These are phyloP conservation scores for Epsilonema sp. DNA, from an alignment of 2,888 invertebrate species.

Conservation along the genomic window DNA sequence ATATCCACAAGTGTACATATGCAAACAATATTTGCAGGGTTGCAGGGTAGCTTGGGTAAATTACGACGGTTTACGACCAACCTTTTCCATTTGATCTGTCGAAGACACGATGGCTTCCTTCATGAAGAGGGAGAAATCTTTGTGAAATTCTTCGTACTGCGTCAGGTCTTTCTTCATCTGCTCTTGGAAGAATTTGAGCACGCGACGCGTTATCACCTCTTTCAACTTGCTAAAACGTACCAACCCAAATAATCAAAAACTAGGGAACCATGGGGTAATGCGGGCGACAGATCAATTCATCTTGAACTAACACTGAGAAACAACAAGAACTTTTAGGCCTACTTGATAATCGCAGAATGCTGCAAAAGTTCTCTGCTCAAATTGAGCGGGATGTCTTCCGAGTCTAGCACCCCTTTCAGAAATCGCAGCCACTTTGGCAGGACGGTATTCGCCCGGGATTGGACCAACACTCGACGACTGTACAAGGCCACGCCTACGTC, in stretches of 20 bases:
- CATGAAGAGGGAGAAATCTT: constrained; percentile 72
- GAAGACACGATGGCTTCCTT: constrained; percentile 84
- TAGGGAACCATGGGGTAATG: too few relatives aligned
- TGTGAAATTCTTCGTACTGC: constrained; percentile 64
- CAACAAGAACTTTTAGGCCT: too few relatives aligned
- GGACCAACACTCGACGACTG: constrained; percentile 56
- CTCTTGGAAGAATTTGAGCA: constrained; percentile 62
- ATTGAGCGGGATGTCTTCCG: constrained; percentile 93
- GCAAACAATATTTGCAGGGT: too few relatives aligned
- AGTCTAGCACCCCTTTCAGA: constrained; percentile 87
- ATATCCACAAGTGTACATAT: too few relatives aligned
- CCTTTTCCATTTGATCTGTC: constrained; percentile 55
- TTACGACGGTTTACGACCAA: too few relatives aligned
- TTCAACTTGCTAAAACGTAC: constrained; percentile 48
- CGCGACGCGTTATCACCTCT: constrained; percentile 57
- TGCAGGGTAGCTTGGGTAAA: too few relatives aligned
- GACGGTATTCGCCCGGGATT: constrained; percentile 29
- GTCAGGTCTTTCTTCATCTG: constrained; percentile 59
- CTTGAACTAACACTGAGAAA: too few relatives aligned
- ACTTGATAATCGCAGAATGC: constrained; percentile 63
- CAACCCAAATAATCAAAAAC: too few relatives aligned
- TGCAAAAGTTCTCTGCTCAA: constrained; percentile 82
- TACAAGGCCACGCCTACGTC: constrained; percentile 65
- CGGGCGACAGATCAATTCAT: too few relatives aligned
- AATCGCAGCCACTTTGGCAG: constrained; percentile 58